Conservation (phyloP, 2,113 vertebrate genomes). For the Elephantulus edwardii region DNA sequence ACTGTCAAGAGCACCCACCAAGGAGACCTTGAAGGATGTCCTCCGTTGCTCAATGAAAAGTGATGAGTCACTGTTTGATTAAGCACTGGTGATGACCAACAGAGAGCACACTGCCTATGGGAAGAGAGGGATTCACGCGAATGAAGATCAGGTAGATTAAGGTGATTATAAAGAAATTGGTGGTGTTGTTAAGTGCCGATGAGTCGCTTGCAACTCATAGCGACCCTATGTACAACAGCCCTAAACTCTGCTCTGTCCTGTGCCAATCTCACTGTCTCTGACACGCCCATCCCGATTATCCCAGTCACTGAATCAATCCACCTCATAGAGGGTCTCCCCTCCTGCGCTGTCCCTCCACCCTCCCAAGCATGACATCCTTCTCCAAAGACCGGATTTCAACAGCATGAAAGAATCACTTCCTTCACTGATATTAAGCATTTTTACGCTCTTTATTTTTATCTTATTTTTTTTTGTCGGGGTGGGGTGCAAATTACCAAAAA, state of each 20-base stretch:
- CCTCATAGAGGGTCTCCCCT: no score
- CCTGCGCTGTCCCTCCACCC: no score
- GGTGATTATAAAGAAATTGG: not conserved
- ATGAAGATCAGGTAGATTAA: not conserved
- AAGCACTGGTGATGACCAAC: not conserved
- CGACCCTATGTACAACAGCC: no score
- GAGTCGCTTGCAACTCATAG: no score
- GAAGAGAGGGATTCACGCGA: not conserved
- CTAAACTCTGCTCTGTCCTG: no score
- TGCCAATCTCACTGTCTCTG: no score
- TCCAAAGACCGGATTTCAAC: no score
- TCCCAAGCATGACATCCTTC: no score
- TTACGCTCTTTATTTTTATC: not conserved
- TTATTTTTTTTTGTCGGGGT: not conserved
- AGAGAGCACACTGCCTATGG: not conserved
- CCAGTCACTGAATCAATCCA: no score
- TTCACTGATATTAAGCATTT: not conserved
- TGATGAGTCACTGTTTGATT: not conserved
- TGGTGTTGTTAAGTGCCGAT: no score
- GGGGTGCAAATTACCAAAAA: no score
- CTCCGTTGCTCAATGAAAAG: conserved; percentile 17
- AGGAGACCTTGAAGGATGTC: not conserved
- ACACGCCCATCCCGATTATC: no score
- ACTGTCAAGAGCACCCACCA: not conserved
- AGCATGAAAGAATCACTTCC: not conserved